Conservation (phyloP, 2,113 vertebrate genomes). For the Azemiops feae region DNA sequence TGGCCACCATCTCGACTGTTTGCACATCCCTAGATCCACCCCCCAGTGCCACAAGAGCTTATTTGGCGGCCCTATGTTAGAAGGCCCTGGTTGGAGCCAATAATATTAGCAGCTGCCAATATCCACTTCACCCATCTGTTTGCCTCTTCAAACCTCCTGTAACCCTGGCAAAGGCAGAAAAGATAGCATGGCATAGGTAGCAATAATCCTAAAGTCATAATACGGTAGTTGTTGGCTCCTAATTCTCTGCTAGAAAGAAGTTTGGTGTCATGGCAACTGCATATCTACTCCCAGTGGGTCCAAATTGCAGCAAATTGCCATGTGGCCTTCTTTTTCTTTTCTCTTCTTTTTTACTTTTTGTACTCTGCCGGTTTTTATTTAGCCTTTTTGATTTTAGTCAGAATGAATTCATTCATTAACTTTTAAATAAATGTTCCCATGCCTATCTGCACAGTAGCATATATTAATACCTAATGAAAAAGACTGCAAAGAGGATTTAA, state of each 20-base stretch:
- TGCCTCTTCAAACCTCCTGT: not conserved
- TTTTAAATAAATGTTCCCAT: not conserved
- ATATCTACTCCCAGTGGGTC: not conserved
- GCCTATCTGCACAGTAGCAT: not conserved
- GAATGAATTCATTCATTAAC: conserved; percentile 4
- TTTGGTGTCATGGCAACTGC: not conserved
- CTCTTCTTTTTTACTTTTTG: not conserved
- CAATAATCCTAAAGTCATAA: not conserved
- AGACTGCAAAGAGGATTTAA: not conserved
- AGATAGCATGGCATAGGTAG: not conserved
- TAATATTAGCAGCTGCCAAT: not conserved
- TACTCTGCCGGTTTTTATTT: not conserved
- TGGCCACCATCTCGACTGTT: not conserved
- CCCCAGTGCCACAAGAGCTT: not conserved
- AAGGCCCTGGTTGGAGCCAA: not conserved
- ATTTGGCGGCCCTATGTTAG: not conserved
- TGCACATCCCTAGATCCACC: not conserved
- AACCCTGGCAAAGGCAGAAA: not conserved
- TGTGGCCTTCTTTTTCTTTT: not conserved
- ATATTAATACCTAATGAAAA: not conserved
- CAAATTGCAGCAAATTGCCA: not conserved
- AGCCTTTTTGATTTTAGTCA: not conserved
- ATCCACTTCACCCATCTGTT: not conserved
- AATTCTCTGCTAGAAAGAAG: not conserved
- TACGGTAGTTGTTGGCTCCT: not conserved